Evolutionary conservation across 2,113 vertebrate species (phyloP).

Genomic region (Callocephalon fimbriatum): DNA sequence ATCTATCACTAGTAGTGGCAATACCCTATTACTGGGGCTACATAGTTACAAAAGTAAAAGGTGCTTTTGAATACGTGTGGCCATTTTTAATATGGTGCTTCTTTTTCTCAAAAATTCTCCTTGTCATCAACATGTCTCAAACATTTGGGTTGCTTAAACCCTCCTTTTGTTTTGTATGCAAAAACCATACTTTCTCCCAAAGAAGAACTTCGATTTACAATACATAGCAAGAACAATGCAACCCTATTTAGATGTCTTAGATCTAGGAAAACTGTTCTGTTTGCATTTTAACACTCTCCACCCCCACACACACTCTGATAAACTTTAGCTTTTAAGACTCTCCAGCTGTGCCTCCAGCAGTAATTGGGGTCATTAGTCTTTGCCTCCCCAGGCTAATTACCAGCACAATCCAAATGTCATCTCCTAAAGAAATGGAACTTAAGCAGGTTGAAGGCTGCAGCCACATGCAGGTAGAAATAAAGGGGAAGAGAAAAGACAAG

Average conservation of each 20-base stretch:
- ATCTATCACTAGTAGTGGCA: background rate
- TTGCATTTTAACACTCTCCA: background rate
- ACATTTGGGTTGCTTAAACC: background rate
- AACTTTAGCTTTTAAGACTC: slow-evolving; percentile 47
- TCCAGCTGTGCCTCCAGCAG: slow-evolving; percentile 17
- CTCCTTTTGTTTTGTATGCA: background rate
- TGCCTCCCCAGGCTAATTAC: slow-evolving; percentile 47
- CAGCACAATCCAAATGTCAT: slow-evolving; percentile 28
- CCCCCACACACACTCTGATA: background rate
- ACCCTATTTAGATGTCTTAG: background rate
- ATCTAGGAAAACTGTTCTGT: background rate
- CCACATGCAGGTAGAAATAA: background rate
- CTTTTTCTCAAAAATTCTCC: background rate
- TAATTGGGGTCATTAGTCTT: slow-evolving; percentile 58
- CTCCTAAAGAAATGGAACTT: background rate
- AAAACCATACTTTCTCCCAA: fast-evolving
- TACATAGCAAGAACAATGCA: background rate
- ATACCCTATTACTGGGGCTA: background rate
- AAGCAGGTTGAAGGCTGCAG: slow-evolving; percentile 20
- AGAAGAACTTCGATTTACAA: background rate
- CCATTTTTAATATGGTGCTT: background rate
- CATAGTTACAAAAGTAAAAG: background rate
- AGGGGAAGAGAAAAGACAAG: background rate
- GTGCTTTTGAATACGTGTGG: fast-evolving
- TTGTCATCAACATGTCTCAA: background rate